A percentile compares a stretch with the other conserved stretches of the same genome.
These are phyloP conservation scores for Climacteris rufus DNA, from an alignment of 2,113 vertebrate genomes.

Conservation along the genomic window DNA sequence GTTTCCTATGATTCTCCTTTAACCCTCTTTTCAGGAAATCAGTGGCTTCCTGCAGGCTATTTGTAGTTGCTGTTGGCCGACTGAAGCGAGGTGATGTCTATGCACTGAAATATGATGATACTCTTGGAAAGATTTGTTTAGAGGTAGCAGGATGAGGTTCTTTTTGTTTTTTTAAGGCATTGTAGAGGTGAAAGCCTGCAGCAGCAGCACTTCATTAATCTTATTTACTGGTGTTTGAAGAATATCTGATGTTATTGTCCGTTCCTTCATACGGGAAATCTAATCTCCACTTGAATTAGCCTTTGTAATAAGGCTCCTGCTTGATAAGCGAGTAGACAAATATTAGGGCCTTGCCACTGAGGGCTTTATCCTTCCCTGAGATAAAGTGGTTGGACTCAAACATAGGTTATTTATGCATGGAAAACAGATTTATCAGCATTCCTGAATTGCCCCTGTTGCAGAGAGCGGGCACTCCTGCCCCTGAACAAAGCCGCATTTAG, in stretches of 20 bases:
- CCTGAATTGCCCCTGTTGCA: neutral
- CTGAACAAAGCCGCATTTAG: neutral
- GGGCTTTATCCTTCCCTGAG: neutral
- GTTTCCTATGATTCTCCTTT: slow-evolving; percentile 5
- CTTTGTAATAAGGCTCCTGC: neutral
- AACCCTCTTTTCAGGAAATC: slow-evolving; percentile 33
- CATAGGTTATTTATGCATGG: neutral
- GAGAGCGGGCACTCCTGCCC: neutral
- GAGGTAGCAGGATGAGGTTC: neutral
- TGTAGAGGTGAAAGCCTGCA: neutral
- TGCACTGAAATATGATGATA: neutral
- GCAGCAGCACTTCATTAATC: neutral
- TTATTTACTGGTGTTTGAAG: neutral
- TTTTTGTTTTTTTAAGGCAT: neutral
- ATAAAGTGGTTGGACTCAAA: neutral
- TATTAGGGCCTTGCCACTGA: neutral
- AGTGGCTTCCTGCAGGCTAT: slow-evolving; percentile 34
- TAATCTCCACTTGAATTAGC: slow-evolving; percentile 39
- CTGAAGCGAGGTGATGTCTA: neutral
- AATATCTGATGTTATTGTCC: neutral
- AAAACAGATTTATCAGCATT: neutral
- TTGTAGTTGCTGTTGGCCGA: neutral
- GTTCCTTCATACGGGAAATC: neutral
- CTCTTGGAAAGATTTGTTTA: neutral
- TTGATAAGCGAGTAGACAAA: neutral